Percentiles rank a stretch among this genome's conserved stretches.
phyloP scores from a whole-genome alignment of 2,113 vertebrate genomes.

The Gymnarchus niloticus region DNA sequence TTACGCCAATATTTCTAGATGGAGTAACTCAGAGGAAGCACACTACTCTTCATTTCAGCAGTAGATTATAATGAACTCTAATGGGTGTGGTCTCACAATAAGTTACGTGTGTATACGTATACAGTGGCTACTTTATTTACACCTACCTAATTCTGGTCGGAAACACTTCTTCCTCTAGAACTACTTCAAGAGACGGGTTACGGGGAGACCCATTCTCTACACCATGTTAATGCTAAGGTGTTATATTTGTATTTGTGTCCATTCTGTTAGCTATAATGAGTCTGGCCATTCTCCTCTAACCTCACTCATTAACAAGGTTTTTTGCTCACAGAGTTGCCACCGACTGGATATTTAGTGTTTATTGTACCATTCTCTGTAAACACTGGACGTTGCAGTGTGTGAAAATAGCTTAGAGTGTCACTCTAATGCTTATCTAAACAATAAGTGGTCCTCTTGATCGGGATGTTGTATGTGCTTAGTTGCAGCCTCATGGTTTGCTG shows the following conservation, averaged over 20 bases:
- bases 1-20: neutral
- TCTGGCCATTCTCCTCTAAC: neutral
- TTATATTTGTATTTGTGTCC: neutral
- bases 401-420: neutral
- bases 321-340: too few species aligned
- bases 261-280: neutral
- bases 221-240: neutral
- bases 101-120: too few species aligned
- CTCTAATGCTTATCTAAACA: neutral
- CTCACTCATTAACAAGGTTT: neutral
- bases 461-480: neutral
- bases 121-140: too few species aligned
- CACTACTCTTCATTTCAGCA: neutral
- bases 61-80: neutral
- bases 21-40: neutral
- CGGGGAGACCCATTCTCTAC: neutral
- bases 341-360: neutral
- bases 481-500: neutral
- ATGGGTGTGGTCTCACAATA: too few species aligned
- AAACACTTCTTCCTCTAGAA: neutral
- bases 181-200: neutral
- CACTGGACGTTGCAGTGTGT: neutral
- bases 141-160: too few species aligned
- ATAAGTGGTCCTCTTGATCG: neutral
- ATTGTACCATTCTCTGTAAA: neutral